Evolutionary conservation across 2,888 invertebrate species (phyloP).

Genomic region (Sericinus montela): DNA sequence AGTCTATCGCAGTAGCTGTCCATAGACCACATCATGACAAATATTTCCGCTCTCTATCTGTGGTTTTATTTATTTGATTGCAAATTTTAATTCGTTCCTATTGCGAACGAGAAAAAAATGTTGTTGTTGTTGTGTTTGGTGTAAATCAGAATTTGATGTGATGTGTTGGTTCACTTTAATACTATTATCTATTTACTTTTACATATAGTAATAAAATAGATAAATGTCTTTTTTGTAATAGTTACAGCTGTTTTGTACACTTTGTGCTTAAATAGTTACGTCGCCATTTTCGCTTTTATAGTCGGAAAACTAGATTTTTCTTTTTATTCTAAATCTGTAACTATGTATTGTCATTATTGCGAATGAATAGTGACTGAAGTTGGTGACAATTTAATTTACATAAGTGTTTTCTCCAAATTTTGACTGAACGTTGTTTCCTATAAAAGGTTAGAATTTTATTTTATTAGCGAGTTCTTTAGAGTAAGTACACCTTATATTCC

Average conservation of each 20-base stretch:
- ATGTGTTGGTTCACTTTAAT: conserved; percentile 6
- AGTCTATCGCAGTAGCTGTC: no score
- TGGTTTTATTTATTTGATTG: conserved; percentile 15
- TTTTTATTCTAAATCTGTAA: conserved; percentile 2
- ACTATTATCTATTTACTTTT: not conserved
- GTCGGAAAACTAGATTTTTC: conserved; percentile 24
- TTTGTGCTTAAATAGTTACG: conserved; percentile 27
- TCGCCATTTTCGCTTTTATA: conserved; percentile 48
- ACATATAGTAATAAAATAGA: not conserved
- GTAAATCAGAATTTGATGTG: conserved; percentile 8
- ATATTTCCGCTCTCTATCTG: conserved; percentile 8
- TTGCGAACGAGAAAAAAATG: conserved; percentile 3
- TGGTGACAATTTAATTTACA: conserved; percentile 10
- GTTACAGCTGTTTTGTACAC: conserved; percentile 12
- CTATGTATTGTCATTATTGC: conserved; percentile 4
- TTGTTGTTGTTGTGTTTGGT: conserved; percentile 23
- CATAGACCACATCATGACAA: no score
- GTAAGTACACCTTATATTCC: not conserved
- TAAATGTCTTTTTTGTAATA: conserved; percentile 1
- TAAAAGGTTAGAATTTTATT: conserved; percentile 30
- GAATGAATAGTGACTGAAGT: conserved; percentile 10
- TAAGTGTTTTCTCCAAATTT: conserved; percentile 20
- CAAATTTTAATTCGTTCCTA: conserved; percentile 9
- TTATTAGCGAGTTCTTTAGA: not conserved
- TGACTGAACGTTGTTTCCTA: conserved; percentile 43